These are phyloP conservation scores for Drosophila novamexicana DNA, from an alignment of 1,140 invertebrate genomes.

Conservation along the genomic window DNA sequence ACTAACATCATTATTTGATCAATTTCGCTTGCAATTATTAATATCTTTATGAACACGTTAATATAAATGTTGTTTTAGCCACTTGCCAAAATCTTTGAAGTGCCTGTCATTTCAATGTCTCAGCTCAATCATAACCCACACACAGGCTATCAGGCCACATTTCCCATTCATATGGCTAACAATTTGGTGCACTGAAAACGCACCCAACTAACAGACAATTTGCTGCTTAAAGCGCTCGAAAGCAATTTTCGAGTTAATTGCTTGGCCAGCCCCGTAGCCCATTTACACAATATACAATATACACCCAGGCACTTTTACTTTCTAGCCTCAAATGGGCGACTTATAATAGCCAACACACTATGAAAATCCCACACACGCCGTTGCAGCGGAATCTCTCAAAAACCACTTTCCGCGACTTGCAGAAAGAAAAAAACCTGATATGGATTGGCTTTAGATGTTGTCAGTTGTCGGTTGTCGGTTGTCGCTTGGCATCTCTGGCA, in stretches of 20 bases:
- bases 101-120: conserved; percentile 12
- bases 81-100: conserved; percentile 12
- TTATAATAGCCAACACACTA: conserved; percentile 20
- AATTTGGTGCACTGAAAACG: conserved; percentile 35
- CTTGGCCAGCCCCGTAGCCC: conserved; percentile 42
- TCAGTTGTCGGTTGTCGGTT: conserved; percentile 34
- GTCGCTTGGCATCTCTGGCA: conserved; percentile 37
- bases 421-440: conserved; percentile 58
- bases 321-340: conserved; percentile 43
- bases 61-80: neutral
- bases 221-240: conserved; percentile 37
- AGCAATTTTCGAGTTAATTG: conserved; percentile 63
- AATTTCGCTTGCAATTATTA: neutral
- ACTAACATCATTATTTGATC: neutral
- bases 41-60: conserved; percentile 11
- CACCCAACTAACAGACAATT: conserved; percentile 37
- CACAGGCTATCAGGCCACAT: conserved; percentile 9
- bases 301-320: conserved; percentile 61
- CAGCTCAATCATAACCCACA: conserved; percentile 25
- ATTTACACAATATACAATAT: conserved; percentile 43
- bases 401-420: conserved; percentile 42
- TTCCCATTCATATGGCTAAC: neutral
- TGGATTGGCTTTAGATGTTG: conserved; percentile 58
- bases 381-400: conserved; percentile 26
- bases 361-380: conserved; percentile 56